Conservation (phyloP, 1,140 invertebrate species). For the Dreissena rostriformis region DNA sequence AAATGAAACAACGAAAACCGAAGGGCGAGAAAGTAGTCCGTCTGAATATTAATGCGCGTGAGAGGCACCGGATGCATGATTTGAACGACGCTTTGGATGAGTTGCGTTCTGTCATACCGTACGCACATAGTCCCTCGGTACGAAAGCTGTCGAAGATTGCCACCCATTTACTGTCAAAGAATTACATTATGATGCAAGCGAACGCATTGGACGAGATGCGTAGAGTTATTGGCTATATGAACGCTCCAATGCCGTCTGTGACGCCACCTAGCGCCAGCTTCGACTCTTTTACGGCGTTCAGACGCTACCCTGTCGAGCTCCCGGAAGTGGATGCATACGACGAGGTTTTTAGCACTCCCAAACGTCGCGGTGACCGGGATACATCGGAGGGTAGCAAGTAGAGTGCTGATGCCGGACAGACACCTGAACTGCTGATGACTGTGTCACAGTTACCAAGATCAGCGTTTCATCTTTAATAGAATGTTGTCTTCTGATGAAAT, state of each 20-base stretch:
- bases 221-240: slow-evolving; percentile 63
- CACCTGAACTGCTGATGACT: too few species aligned
- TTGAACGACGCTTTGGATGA: slow-evolving; percentile 81
- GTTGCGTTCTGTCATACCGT: slow-evolving; percentile 80
- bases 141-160: slow-evolving; percentile 99
- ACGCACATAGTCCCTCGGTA: slow-evolving; percentile 97
- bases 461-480: too few species aligned
- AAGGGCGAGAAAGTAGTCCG: slow-evolving; percentile 67
- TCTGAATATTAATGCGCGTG: slow-evolving; percentile 79
- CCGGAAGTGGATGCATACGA: neutral
- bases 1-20: slow-evolving; percentile 56
- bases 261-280: neutral
- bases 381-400: too few species aligned
- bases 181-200: slow-evolving; percentile 99
- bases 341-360: neutral
- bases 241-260: neutral
- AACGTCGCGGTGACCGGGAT: too few species aligned
- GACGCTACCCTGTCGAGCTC: neutral
- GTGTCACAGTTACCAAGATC: too few species aligned
- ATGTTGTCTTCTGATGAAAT: too few species aligned
- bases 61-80: slow-evolving; percentile 81
- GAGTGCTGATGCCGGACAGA: too few species aligned
- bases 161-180: slow-evolving; percentile 97
- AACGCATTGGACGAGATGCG: slow-evolving; percentile 81
- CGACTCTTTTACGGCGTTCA: neutral